These are phyloP conservation scores for Sebastes schlegelii DNA, from an alignment of 2,113 vertebrate genomes.

Conservation along the genomic window DNA sequence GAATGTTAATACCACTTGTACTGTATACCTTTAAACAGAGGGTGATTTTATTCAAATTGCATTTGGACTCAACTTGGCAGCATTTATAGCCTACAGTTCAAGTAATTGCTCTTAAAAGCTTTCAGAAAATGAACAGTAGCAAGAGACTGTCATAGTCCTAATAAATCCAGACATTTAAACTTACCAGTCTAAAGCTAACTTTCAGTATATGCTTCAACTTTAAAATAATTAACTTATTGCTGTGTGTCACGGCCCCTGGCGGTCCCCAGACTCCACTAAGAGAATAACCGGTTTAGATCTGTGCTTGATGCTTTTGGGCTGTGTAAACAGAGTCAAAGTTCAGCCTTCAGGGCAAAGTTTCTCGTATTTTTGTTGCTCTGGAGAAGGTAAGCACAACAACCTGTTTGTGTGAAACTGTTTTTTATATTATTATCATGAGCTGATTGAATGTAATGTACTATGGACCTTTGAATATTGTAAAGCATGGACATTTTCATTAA, in stretches of 20 bases:
- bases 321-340: constrained; percentile 81
- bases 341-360: constrained; percentile 67
- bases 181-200: no score
- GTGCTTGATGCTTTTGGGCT: constrained; percentile 50
- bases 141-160: background rate
- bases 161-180: background rate
- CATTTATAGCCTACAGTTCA: no score
- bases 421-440: background rate
- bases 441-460: background rate
- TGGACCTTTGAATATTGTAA: background rate
- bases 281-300: constrained; percentile 8
- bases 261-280: no score
- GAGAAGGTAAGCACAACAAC: constrained; percentile 69
- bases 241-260: no score
- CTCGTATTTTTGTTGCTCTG: constrained; percentile 41
- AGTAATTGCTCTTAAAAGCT: no score
- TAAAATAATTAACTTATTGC: no score
- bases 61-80: no score
- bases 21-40: no score
- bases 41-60: no score
- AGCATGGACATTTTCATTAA: background rate
- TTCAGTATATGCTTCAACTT: no score
- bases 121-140: no score
- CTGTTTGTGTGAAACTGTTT: background rate
- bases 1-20: no score